Percentiles rank a stretch among this genome's conserved stretches.
These are phyloP conservation scores for Lepidurus couesii DNA, from an alignment of 1,140 invertebrate species.

Conservation along the genomic window DNA sequence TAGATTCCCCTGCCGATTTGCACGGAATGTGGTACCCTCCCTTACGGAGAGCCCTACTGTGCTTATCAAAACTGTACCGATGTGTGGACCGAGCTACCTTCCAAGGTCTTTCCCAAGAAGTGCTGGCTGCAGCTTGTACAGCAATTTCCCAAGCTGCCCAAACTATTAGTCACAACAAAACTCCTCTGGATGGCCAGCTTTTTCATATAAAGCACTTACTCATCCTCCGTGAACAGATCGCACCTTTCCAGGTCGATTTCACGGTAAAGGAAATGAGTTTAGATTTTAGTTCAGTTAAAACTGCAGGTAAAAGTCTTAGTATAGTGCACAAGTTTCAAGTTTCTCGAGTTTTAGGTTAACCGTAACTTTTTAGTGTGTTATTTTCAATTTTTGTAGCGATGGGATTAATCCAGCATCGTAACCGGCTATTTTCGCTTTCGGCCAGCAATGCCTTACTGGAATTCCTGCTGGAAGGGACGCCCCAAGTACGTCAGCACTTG, in stretches of 20 bases:
- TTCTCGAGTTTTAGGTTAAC: background rate
- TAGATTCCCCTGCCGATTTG: slow-evolving; percentile 79
- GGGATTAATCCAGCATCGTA: slow-evolving; percentile 75
- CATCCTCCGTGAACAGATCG: slow-evolving; percentile 91
- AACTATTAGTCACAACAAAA: slow-evolving; percentile 40
- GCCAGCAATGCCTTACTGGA: slow-evolving; percentile 87
- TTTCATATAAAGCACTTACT: slow-evolving; percentile 98
- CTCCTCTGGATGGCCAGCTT: slow-evolving; percentile 79
- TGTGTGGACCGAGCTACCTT: slow-evolving; percentile 94
- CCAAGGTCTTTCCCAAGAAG: slow-evolving; percentile 79
- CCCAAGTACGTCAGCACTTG: slow-evolving; percentile 83
- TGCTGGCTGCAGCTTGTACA: slow-evolving; percentile 38
- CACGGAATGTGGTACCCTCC: slow-evolving; percentile 99
- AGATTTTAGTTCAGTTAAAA: slow-evolving; percentile 84
- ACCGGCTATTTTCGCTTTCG: slow-evolving; percentile 76
- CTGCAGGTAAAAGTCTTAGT: slow-evolving; percentile 50
- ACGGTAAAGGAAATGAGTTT: slow-evolving; percentile 83
- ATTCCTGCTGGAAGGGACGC: slow-evolving; percentile 84
- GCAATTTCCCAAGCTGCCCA: slow-evolving; percentile 46
- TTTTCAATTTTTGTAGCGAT: slow-evolving; percentile 54
- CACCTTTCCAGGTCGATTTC: slow-evolving; percentile 95
- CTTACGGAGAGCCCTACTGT: slow-evolving; percentile 86
- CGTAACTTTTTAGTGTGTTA: slow-evolving; percentile 6
- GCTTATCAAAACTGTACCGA: slow-evolving; percentile 87
- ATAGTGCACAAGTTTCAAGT: background rate